phyloP scores from a whole-genome alignment of 92 coral and sea anemone species.

The Phenganax subtilis region DNA sequence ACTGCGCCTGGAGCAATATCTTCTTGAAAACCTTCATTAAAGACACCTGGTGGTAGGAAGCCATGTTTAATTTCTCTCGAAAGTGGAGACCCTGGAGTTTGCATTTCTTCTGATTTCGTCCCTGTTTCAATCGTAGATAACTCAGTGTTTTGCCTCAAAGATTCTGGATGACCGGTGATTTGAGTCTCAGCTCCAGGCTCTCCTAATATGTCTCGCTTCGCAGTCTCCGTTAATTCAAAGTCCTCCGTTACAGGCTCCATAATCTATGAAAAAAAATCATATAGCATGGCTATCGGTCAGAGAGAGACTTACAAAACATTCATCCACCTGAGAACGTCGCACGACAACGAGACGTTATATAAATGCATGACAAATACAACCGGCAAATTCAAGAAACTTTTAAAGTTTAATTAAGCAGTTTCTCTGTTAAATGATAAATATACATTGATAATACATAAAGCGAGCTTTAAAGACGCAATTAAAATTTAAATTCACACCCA shows the following conservation, averaged over 20 bases:
- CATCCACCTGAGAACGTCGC: too few relatives aligned
- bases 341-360: too few relatives aligned
- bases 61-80: not conserved
- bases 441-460: too few relatives aligned
- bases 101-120: not conserved
- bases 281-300: not conserved
- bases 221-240: not conserved
- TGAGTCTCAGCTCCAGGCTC: not conserved
- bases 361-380: too few relatives aligned
- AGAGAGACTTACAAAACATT: too few relatives aligned
- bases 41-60: slow-evolving; percentile 6
- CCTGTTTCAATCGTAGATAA: not conserved
- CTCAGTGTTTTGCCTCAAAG: not conserved
- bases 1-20: not conserved
- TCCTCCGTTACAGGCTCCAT: slow-evolving; percentile 27
- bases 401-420: too few relatives aligned
- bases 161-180: not conserved
- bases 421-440: too few relatives aligned
- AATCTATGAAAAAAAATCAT: slow-evolving; percentile 1
- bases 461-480: too few relatives aligned
- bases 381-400: too few relatives aligned
- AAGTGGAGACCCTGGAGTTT: not conserved
- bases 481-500: too few relatives aligned
- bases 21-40: slow-evolving; percentile 22
- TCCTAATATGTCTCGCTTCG: not conserved